phyloP scores from a whole-genome alignment of 2,797 vertebrate species.

The Eidolon dupreanum region DNA sequence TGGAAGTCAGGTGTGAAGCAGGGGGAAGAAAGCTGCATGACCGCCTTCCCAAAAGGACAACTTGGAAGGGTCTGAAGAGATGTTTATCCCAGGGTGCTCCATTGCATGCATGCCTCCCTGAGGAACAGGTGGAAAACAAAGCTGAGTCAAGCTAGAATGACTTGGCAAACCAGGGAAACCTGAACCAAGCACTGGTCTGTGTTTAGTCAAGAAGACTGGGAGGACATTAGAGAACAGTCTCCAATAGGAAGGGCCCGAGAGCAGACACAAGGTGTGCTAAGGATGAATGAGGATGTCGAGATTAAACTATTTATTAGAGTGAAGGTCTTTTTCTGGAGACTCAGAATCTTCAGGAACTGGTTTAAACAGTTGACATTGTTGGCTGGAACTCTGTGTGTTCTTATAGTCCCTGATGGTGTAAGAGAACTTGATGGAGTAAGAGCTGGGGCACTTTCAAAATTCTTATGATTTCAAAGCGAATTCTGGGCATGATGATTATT shows the following conservation, averaged over 20 bases:
- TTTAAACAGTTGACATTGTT: neutral
- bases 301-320: neutral
- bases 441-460: neutral
- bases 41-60: neutral
- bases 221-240: neutral
- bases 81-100: neutral
- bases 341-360: neutral
- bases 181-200: neutral
- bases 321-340: neutral
- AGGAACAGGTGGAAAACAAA: neutral
- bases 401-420: neutral
- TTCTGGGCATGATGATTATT: neutral
- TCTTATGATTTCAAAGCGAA: neutral
- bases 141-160: neutral
- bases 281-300: neutral
- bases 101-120: neutral
- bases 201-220: neutral
- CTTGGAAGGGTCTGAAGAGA: neutral
- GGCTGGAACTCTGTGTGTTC: neutral
- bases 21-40: neutral
- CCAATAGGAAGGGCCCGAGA: neutral
- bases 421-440: neutral
- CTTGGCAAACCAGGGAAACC: conserved; percentile 4
- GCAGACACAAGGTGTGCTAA: neutral
- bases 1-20: neutral